Evolutionary conservation across 2,113 vertebrate genomes (phyloP).

Genomic region (Chamaetylas fuelleborni): DNA sequence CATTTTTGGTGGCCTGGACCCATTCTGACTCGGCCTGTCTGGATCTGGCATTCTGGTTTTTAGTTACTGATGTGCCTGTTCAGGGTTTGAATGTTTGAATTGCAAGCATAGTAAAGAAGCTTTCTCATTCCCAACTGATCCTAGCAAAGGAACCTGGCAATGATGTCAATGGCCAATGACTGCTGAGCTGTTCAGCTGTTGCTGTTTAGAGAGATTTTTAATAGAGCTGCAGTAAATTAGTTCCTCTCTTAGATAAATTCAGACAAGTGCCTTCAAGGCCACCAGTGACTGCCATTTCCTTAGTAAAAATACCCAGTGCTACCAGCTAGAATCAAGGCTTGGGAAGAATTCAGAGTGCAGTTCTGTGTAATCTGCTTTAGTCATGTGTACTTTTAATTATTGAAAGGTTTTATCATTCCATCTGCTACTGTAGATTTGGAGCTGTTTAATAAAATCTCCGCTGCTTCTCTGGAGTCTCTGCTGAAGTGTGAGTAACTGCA

Average conservation of each 20-base stretch:
- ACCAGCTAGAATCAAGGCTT: neutral
- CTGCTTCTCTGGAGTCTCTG: neutral
- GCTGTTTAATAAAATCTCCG: neutral
- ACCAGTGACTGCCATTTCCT: slow-evolving; percentile 5
- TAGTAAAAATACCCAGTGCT: neutral
- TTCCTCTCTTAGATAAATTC: slow-evolving; percentile 12
- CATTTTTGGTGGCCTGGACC: neutral
- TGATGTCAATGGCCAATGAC: neutral
- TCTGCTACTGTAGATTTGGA: neutral
- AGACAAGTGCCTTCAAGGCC: slow-evolving; percentile 9
- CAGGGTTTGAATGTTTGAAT: neutral
- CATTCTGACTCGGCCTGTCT: neutral
- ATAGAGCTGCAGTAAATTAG: slow-evolving; percentile 7
- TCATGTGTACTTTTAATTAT: neutral
- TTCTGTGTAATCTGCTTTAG: neutral
- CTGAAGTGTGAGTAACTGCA: neutral
- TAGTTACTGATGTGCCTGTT: neutral
- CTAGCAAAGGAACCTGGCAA: neutral
- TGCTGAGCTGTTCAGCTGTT: neutral
- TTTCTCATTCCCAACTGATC: neutral
- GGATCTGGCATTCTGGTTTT: neutral
- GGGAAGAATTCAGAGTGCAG: neutral
- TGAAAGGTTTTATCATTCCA: neutral
- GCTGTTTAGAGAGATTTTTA: slow-evolving; percentile 9
- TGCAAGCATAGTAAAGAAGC: neutral